These are phyloP conservation scores for Ornithoptera priamus DNA, from an alignment of 2,888 invertebrate species.

Conservation along the genomic window DNA sequence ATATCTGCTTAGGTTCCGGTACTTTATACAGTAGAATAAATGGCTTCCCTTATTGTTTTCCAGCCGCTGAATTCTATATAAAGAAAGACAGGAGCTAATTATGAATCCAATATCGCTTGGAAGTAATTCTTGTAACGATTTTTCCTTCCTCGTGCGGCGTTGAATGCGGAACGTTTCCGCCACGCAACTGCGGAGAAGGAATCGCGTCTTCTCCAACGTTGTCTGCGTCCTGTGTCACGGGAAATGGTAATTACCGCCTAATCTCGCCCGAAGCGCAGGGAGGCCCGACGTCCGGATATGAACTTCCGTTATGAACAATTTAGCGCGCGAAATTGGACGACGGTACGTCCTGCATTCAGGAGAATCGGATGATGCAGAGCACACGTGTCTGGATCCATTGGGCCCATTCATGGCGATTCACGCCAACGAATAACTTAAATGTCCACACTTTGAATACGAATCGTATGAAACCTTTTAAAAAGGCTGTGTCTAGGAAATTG, in stretches of 20 bases:
- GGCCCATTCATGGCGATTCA: conserved; percentile 55
- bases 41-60: conserved; percentile 17
- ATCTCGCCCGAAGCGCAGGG: conserved; percentile 77
- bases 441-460: conserved; percentile 56
- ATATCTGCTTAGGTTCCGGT: conserved; percentile 40
- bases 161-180: conserved; percentile 50
- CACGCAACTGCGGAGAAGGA: conserved; percentile 46
- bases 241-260: conserved; percentile 82
- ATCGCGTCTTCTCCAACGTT: conserved; percentile 58
- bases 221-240: conserved; percentile 73
- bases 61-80: conserved; percentile 21
- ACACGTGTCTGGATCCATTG: conserved; percentile 47
- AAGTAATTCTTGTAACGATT: conserved; percentile 47
- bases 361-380: conserved; percentile 54
- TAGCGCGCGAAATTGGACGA: conserved; percentile 84
- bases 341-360: conserved; percentile 69
- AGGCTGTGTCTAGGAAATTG: conserved; percentile 53
- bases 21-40: conserved; percentile 3
- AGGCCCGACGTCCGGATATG: conserved; percentile 86
- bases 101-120: conserved; percentile 41
- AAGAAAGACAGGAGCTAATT: conserved; percentile 24
- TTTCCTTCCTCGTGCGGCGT: conserved; percentile 51
- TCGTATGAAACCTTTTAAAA: conserved; percentile 55
- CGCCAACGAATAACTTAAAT: conserved; percentile 52
- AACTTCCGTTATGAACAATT: conserved; percentile 93